Evolutionary conservation across 1,140 invertebrate species (phyloP).

Genomic region (Atta colombica): DNA sequence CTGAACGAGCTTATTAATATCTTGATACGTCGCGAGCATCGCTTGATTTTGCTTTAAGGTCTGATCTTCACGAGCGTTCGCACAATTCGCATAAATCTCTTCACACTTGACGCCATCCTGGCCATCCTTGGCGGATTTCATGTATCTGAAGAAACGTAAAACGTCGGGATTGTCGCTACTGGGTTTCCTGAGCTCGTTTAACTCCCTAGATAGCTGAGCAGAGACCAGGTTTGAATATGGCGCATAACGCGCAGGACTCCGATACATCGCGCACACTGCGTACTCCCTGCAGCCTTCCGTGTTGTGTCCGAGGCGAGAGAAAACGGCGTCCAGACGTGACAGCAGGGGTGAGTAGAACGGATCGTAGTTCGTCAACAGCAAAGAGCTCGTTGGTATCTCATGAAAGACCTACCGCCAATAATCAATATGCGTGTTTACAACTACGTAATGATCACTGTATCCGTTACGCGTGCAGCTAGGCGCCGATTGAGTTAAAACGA

Average conservation of each 20-base stretch:
- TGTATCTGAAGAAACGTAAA: slow-evolving; percentile 94
- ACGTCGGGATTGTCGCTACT: slow-evolving; percentile 94
- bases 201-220: slow-evolving; percentile 93
- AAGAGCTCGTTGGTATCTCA: slow-evolving; percentile 93
- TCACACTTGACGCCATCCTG: slow-evolving; percentile 92
- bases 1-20: slow-evolving; percentile 94
- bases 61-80: slow-evolving; percentile 87
- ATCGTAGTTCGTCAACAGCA: slow-evolving; percentile 94
- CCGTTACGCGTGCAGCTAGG: slow-evolving; percentile 15
- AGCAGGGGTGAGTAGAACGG: slow-evolving; percentile 94
- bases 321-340: slow-evolving; percentile 93
- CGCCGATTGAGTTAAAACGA: slow-evolving; percentile 29
- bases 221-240: slow-evolving; percentile 95
- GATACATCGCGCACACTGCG: slow-evolving; percentile 94
- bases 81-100: slow-evolving; percentile 85
- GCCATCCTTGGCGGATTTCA: slow-evolving; percentile 94
- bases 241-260: slow-evolving; percentile 93
- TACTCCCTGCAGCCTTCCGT: slow-evolving; percentile 92
- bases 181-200: slow-evolving; percentile 93
- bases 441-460: slow-evolving; percentile 14
- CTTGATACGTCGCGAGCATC: slow-evolving; percentile 94
- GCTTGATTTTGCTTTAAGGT: slow-evolving; percentile 89
- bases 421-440: slow-evolving; percentile 47
- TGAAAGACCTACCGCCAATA: slow-evolving; percentile 90
- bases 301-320: slow-evolving; percentile 90